These are phyloP conservation scores for Elymnias hypermnestra DNA, from an alignment of 1,140 invertebrate species.

Conservation along the genomic window DNA sequence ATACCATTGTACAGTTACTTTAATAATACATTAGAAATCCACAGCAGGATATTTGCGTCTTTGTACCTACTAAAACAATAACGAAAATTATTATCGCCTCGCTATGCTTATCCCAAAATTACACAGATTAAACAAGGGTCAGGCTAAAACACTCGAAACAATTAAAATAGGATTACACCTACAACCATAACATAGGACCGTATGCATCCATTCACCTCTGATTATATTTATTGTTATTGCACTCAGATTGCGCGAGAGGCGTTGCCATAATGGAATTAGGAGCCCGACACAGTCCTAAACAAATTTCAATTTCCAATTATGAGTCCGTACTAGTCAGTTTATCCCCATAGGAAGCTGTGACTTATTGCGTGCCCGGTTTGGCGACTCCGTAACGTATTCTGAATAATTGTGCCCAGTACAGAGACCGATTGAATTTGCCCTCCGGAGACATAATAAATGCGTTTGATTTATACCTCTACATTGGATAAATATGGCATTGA, in stretches of 20 bases:
- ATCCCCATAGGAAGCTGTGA: constrained; percentile 51
- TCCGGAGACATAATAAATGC: constrained; percentile 39
- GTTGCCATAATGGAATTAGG: constrained; percentile 63
- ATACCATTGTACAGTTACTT: too few relatives aligned
- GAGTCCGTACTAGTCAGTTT: constrained; percentile 36
- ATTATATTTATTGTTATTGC: constrained; percentile 64
- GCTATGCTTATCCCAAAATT: background rate
- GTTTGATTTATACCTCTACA: constrained; percentile 20
- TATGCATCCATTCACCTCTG: constrained; percentile 31
- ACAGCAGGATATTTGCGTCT: too few relatives aligned
- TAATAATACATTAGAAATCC: too few relatives aligned
- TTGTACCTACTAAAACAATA: background rate
- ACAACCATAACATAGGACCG: constrained; percentile 5
- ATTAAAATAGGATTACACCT: constrained; percentile 13
- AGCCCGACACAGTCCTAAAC: constrained; percentile 61
- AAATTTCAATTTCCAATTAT: constrained; percentile 75
- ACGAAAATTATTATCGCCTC: constrained; percentile 2
- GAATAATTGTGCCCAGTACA: constrained; percentile 55
- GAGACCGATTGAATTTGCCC: constrained; percentile 49
- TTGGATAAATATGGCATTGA: constrained; percentile 3
- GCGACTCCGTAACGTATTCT: constrained; percentile 60
- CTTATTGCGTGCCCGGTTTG: constrained; percentile 53
- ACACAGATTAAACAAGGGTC: constrained; percentile 10
- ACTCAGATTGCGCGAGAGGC: constrained; percentile 45
- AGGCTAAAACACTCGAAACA: constrained; percentile 10